These are phyloP conservation scores for Tridacna gigas DNA, from an alignment of 2,888 invertebrate species.

Conservation along the genomic window DNA sequence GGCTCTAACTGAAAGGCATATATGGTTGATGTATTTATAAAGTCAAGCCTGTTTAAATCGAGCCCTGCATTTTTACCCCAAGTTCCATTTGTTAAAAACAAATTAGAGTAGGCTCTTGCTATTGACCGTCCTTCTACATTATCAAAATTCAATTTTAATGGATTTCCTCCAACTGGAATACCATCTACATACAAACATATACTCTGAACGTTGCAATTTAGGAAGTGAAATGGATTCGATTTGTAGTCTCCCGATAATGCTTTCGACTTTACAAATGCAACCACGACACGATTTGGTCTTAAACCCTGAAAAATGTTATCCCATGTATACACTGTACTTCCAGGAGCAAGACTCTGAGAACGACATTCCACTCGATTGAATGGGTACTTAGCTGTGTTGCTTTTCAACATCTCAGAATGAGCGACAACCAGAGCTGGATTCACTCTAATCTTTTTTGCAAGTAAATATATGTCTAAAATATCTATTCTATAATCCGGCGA, in stretches of 20 bases:
- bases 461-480: conserved; percentile 51
- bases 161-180: conserved; percentile 48
- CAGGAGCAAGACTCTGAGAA: conserved; percentile 44
- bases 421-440: conserved; percentile 52
- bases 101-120: conserved; percentile 43
- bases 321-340: conserved; percentile 52
- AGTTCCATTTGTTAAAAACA: conserved; percentile 41
- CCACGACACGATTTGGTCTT: conserved; percentile 40
- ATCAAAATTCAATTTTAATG: conserved; percentile 50
- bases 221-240: conserved; percentile 54
- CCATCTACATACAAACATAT: conserved; percentile 52
- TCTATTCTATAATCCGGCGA: conserved; percentile 46
- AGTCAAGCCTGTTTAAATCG: conserved; percentile 40
- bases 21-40: conserved; percentile 42
- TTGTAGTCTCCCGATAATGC: conserved; percentile 46
- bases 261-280: conserved; percentile 52
- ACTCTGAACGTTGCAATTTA: conserved; percentile 44
- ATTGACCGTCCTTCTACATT: conserved; percentile 25
- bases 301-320: conserved; percentile 56
- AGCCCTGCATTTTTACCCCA: conserved; percentile 45
- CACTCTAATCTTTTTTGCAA: conserved; percentile 49
- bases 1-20: conserved; percentile 55
- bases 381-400: conserved; percentile 49
- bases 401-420: conserved; percentile 56
- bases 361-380: conserved; percentile 45